Evolutionary conservation across 1,140 invertebrate genomes (phyloP), one percentile per base, ranked within the genome.

Genomic region (Brachionus asplanchnoidis): DNA sequence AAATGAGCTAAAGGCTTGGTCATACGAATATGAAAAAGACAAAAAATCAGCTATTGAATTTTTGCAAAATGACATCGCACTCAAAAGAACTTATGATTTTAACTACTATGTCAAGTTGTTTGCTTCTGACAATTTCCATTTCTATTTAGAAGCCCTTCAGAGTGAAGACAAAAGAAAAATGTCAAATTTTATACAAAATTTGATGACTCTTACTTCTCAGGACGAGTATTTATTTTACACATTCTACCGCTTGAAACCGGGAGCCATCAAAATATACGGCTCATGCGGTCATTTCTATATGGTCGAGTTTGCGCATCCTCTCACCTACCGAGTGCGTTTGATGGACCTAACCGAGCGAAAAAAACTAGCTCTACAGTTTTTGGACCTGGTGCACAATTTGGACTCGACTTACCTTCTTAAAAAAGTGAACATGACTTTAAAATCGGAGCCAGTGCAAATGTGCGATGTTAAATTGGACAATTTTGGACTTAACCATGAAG

Each of bases 381-480:
- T 82, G n/a, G 20, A 60, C 4, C 26, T 82, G 14, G 23, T 46
- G 32, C 53, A 82, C 23, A 68, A 82, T 9, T 44, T 82, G 11
- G 79, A 82, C 53, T 44, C 36, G 12, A 65, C 65, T 9, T 82
- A 82, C 36, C 32, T 82, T 0, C 46, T 77, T 3, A n/a, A 50
- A 50, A 77, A 50, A 77, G 11, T 26, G 12, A 50, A 77, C 42
- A 46, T 50, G 20, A 77, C 7, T 50, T 68, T 82, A n/a, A 12
- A 14, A 26, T 60, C 28, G 0, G 17, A 42, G 2, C 53, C 53
- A 11, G 53, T 82, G 17, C 79, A 82, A 82, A 82, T 82, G 20
- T 82, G 79, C 20, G 79, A 82, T 68, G 79, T 65, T n/a, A 82
- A 82, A 82, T 26, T 82, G 14, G 79, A 82, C 32, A 82, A 82